Percentiles rank a stretch among this genome's conserved stretches.
These are phyloP conservation scores for Eulemur coronatus DNA, from an alignment of 2,797 vertebrate species.

Conservation along the genomic window DNA sequence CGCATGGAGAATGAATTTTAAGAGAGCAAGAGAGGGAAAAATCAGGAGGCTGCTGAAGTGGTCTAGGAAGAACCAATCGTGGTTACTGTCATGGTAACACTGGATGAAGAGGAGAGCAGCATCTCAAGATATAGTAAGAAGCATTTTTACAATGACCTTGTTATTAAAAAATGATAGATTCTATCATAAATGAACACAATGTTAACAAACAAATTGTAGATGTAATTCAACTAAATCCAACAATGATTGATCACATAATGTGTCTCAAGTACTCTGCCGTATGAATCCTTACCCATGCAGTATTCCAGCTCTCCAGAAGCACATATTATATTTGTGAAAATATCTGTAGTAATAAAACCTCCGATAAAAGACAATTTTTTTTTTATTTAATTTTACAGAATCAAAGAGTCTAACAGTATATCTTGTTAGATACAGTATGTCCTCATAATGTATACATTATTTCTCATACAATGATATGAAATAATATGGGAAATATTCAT, in stretches of 20 bases:
- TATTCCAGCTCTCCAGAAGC: neutral
- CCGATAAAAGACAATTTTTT: neutral
- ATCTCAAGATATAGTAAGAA: neutral
- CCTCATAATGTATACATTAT: too few species aligned
- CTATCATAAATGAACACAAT: neutral
- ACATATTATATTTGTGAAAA: neutral
- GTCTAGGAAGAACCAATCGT: neutral
- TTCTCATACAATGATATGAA: too few species aligned
- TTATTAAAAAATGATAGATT: neutral
- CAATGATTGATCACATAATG: neutral
- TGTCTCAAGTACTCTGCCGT: neutral
- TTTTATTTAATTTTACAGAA: too few species aligned
- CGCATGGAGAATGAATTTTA: neutral
- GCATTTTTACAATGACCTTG: neutral
- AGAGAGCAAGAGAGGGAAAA: neutral
- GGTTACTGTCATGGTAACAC: neutral
- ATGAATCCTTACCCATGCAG: neutral
- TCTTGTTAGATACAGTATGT: too few species aligned
- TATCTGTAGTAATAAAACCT: neutral
- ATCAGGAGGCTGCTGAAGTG: neutral
- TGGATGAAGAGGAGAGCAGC: neutral
- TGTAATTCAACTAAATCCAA: neutral
- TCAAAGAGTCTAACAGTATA: too few species aligned
- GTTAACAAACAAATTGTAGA: neutral
- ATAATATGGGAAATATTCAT: too few species aligned